Evolutionary conservation across 2,113 vertebrate genomes (phyloP).

Genomic region (Rhinopomastus cyanomelas): DNA sequence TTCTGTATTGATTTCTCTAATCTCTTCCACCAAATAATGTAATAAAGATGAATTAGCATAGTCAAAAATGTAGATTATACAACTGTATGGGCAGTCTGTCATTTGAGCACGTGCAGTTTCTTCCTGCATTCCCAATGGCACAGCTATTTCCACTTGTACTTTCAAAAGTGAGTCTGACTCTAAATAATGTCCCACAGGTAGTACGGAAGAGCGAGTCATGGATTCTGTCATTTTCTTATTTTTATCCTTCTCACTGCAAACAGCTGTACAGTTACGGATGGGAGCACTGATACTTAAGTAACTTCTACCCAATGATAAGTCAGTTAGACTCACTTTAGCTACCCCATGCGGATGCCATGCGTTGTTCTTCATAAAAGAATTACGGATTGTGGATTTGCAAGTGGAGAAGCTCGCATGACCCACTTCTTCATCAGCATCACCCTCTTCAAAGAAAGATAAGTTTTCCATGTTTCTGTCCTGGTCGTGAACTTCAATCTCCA

Average conservation of each 20-base stretch:
- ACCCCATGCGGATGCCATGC: slow-evolving; percentile 73
- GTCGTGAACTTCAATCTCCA: slow-evolving; percentile 87
- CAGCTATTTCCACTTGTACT: slow-evolving; percentile 76
- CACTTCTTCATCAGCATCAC: slow-evolving; percentile 48
- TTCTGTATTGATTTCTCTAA: slow-evolving; percentile 75
- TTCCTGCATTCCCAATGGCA: slow-evolving; percentile 27
- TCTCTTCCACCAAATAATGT: slow-evolving; percentile 67
- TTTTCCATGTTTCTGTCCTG: slow-evolving; percentile 72
- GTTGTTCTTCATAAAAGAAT: slow-evolving; percentile 6
- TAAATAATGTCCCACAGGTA: slow-evolving; percentile 77
- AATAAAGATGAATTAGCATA: slow-evolving; percentile 51
- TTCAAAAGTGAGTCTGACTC: slow-evolving; percentile 78
- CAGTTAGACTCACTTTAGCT: slow-evolving; percentile 76
- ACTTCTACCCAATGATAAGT: slow-evolving; percentile 75
- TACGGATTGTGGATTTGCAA: not conserved
- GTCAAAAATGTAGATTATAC: slow-evolving; percentile 78
- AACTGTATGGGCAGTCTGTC: slow-evolving; percentile 65
- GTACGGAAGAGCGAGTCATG: not conserved
- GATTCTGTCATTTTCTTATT: not conserved
- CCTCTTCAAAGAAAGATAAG: slow-evolving; percentile 62
- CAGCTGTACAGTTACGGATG: slow-evolving; percentile 61
- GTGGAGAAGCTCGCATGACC: slow-evolving; percentile 24
- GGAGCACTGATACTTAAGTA: slow-evolving; percentile 69
- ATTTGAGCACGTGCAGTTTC: not conserved
- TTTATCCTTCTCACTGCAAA: not conserved